phyloP scores from a whole-genome alignment of 2,888 invertebrate genomes.

The Andrena minutula region DNA sequence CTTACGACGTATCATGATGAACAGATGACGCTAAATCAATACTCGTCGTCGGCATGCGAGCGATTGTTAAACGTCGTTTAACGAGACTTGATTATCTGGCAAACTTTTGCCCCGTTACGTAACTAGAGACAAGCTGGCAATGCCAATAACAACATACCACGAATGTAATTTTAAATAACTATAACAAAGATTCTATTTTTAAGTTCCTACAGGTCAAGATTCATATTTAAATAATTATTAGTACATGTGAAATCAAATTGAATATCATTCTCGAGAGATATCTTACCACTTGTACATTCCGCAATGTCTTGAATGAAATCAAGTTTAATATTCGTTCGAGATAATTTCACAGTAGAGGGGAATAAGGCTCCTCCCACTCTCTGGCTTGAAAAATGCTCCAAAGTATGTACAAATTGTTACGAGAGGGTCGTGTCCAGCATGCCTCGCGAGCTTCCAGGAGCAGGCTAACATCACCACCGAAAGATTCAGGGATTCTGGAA shows the following conservation, averaged over 20 bases:
- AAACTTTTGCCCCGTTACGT: neutral
- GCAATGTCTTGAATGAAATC: neutral
- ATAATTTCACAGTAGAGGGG: neutral
- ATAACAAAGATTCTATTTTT: neutral
- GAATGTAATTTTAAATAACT: neutral
- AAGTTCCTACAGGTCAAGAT: neutral
- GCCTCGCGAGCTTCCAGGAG: constrained; percentile 79
- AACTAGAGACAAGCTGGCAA: neutral
- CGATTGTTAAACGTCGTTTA: constrained; percentile 41
- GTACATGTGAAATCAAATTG: neutral
- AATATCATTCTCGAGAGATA: neutral
- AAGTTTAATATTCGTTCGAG: neutral
- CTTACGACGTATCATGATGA: constrained; percentile 84
- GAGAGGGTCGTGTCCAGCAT: constrained; percentile 79
- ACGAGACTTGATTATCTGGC: neutral
- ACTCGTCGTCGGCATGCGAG: constrained; percentile 62
- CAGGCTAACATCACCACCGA: constrained; percentile 78
- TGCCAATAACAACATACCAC: neutral
- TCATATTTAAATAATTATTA: neutral
- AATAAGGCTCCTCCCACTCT: neutral
- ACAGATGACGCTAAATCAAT: constrained; percentile 84
- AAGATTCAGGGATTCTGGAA: constrained; percentile 55
- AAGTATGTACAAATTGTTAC: constrained; percentile 36
- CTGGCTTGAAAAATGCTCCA: neutral
- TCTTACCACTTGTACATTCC: neutral